phyloP scores from a whole-genome alignment of 1,140 invertebrate species.

The Lethrus apterus region DNA sequence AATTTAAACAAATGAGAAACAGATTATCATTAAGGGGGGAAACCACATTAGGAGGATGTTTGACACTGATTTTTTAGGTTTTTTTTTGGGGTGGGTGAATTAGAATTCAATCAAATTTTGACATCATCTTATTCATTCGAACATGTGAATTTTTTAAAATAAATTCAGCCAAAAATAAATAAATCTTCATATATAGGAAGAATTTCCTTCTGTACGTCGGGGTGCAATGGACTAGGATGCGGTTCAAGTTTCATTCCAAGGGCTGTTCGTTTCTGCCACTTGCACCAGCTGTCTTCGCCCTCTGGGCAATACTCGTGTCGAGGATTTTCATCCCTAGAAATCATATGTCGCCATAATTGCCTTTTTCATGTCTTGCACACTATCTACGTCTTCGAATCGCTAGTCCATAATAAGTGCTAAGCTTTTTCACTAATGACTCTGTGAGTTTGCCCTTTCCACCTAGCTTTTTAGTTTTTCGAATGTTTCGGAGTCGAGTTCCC shows the following conservation, averaged over 20 bases:
- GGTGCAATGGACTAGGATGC: constrained; percentile 13
- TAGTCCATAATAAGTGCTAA: constrained; percentile 13
- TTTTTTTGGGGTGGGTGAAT: too few species aligned
- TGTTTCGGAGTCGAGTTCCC: constrained; percentile 13
- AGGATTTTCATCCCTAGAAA: constrained; percentile 22
- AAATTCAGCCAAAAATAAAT: too few species aligned
- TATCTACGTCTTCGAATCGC: constrained; percentile 10
- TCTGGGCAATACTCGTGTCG: constrained; percentile 23
- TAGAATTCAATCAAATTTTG: too few species aligned
- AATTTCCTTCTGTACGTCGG: constrained; percentile 17
- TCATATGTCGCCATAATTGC: constrained; percentile 16
- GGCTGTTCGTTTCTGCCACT: constrained; percentile 12
- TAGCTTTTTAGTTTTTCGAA: constrained; percentile 13
- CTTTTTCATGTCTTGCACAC: constrained; percentile 17
- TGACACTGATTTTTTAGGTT: too few species aligned
- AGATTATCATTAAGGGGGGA: too few species aligned
- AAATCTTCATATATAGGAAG: constrained; percentile 14
- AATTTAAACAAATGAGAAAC: too few species aligned
- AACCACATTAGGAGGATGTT: too few species aligned
- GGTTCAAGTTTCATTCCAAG: constrained; percentile 14
- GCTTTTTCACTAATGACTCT: constrained; percentile 17
- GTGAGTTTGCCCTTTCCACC: constrained; percentile 22
- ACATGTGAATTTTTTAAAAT: too few species aligned
- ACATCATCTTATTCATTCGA: too few species aligned
- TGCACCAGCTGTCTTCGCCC: constrained; percentile 20